Percentiles rank a stretch among this genome's conserved stretches.
Conservation (phyloP, 2,888 invertebrate genomes). For the Macrosoma leucophasiata region DNA sequence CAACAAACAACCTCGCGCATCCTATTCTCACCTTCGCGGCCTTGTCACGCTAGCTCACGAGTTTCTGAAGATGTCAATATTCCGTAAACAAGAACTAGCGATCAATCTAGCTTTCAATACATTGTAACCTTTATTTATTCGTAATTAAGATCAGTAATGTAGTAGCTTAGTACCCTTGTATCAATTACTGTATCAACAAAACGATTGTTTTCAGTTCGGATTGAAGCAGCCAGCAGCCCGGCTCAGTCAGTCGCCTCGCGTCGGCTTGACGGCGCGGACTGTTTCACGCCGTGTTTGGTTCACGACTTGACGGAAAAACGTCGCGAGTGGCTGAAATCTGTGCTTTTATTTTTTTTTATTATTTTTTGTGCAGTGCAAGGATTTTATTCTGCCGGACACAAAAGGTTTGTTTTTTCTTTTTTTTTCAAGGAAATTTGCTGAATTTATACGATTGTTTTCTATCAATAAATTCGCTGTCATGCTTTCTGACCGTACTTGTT, state of each 20-base stretch:
- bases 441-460: conserved; percentile 18
- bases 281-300: conserved; percentile 18
- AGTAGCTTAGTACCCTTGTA: conserved; percentile 23
- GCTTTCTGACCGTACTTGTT: conserved; percentile 21
- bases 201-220: conserved; percentile 12
- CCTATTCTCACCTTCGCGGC: conserved; percentile 31
- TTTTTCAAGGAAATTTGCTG: conserved; percentile 8
- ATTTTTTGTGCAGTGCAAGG: conserved; percentile 51
- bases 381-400: conserved; percentile 37
- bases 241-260: conserved; percentile 40
- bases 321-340: conserved; percentile 52
- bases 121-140: too few species aligned
- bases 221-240: conserved; percentile 4
- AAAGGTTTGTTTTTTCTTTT: conserved; percentile 42
- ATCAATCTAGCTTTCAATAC: too few species aligned
- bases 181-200: conserved; percentile 26
- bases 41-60: conserved; percentile 31
- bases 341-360: conserved; percentile 42
- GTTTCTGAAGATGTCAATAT: conserved; percentile 29
- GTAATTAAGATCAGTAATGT: too few species aligned
- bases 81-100: too few species aligned
- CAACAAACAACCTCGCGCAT: conserved; percentile 15
- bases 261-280: conserved; percentile 51
- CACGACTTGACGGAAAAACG: conserved; percentile 21
- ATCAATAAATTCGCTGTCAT: conserved; percentile 19